Evolutionary conservation across 2,888 invertebrate species (phyloP), one percentile per base, ranked within the genome.

Genomic region (Sicus ferrugineus): DNA sequence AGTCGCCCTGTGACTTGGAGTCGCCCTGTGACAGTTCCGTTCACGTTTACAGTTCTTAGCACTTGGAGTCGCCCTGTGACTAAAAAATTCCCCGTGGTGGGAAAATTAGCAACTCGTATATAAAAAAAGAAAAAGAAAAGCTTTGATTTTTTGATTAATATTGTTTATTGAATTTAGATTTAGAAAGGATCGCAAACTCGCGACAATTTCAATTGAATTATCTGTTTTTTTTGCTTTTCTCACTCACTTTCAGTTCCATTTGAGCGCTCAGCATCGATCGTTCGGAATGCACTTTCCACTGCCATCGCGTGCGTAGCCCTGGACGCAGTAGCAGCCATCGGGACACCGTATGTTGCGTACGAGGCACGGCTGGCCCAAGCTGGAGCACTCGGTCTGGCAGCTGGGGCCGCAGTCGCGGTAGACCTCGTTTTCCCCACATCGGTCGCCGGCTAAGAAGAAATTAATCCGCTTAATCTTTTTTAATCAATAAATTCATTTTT

Each of bases 341-440:
- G 81, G 81, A 14, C 84, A 85, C 23, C 76, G 75, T 0, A 81
- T 71, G 59, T 83, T 68, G 0, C 21, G 46, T 0, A 84, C 77
- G 0, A 73, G 38, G 14, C 84, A 84, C 0, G 77, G 77, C 61
- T 83, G 2, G 0, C 77, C 75, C 50, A 84, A 73, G 19, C 79
- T 83, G n/a, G 76, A 75, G 58, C 85, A 84, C 61, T 76, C 74
- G 3, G 79, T 80, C 73, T 84, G 81, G 66, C 84, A 85, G 42
- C 72, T 73, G 34, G 75, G 72, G 2, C 83, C 84, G 34, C 83
- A 83, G 0, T 70, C 2, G 11, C 71, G 64, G 61, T 75, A 83
- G 1, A 73, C 65, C 71, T 83, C 83, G 72, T 83, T 76, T 0
- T 56, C 5, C 0, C 76, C 75, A 48, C 83, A 83, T 30, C n/a